These are phyloP conservation scores for Pitangus sulphuratus DNA, from an alignment of 2,797 vertebrate species.

Conservation along the genomic window DNA sequence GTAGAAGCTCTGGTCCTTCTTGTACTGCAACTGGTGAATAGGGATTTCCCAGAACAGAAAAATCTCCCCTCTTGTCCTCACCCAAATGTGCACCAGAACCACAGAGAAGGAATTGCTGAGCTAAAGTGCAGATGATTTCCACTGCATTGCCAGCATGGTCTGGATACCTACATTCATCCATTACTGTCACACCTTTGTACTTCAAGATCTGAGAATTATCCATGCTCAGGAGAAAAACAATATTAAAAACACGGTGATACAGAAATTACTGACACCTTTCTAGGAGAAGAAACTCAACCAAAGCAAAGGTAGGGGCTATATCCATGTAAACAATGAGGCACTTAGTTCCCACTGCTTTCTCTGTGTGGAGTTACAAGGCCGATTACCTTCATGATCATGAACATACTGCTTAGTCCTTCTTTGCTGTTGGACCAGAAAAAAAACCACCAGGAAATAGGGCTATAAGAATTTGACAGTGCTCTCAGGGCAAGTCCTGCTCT, in stretches of 20 bases:
- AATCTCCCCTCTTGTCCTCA: background rate
- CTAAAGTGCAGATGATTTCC: background rate
- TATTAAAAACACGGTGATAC: background rate
- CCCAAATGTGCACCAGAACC: background rate
- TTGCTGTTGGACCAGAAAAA: background rate
- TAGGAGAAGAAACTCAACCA: background rate
- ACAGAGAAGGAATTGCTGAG: background rate
- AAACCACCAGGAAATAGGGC: accelerated
- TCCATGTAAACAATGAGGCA: background rate
- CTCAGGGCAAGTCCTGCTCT: accelerated
- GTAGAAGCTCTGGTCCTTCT: background rate
- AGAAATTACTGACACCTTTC: background rate
- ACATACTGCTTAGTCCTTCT: background rate
- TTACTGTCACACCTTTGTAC: background rate
- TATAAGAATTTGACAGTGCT: background rate
- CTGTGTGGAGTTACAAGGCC: background rate
- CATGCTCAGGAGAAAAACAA: background rate
- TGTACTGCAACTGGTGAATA: background rate
- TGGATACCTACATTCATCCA: background rate
- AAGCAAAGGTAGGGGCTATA: background rate
- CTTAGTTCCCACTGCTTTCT: background rate
- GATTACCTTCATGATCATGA: background rate
- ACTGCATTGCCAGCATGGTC: background rate
- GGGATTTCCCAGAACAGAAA: background rate
- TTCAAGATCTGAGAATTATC: background rate